phyloP scores from a whole-genome alignment of 2,888 invertebrate genomes.

The Philaethria dido region DNA sequence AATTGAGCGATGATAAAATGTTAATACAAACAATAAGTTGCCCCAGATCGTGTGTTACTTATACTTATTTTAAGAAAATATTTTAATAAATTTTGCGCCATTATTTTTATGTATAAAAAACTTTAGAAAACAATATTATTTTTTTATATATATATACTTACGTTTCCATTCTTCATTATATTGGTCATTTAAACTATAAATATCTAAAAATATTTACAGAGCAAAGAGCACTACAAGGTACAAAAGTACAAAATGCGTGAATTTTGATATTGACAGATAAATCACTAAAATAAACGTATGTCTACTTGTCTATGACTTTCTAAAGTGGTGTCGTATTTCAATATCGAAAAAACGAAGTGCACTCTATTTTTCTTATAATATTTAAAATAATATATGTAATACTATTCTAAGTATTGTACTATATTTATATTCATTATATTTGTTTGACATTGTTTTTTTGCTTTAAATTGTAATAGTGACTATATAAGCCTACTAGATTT shows the following conservation, averaged over 20 bases:
- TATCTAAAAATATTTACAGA: neutral
- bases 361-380: neutral
- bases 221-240: no score
- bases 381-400: neutral
- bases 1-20: neutral
- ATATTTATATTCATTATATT: neutral
- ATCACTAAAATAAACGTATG: neutral
- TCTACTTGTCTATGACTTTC: neutral
- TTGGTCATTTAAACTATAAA: neutral
- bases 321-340: neutral
- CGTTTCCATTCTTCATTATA: conserved; percentile 46
- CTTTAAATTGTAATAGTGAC: neutral
- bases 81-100: neutral
- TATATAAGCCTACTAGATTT: conserved; percentile 16
- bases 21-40: neutral
- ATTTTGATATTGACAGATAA: neutral
- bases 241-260: neutral
- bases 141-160: conserved; percentile 35
- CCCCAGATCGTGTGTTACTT: neutral
- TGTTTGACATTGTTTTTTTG: no score
- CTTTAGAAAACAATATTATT: neutral
- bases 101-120: neutral
- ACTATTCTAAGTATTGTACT: no score
- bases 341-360: neutral
- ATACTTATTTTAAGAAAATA: no score